Conservation (phyloP, 2,797 vertebrate species). For the Todus mexicanus region DNA sequence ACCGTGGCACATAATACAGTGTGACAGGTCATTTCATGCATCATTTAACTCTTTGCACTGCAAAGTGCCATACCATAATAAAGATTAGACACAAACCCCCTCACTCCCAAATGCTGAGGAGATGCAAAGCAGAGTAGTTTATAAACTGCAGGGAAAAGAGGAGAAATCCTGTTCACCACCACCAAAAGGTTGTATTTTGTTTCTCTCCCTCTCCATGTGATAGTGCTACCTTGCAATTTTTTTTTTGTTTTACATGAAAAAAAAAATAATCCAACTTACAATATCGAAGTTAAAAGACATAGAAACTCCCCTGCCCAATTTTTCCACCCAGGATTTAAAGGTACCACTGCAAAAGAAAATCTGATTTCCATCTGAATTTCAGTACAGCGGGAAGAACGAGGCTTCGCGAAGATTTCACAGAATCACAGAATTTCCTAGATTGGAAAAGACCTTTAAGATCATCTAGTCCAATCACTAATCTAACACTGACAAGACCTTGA, state of each 20-base stretch:
- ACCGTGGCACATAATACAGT: conserved; percentile 18
- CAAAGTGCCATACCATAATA: background rate
- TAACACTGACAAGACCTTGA: no score
- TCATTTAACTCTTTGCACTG: conserved; percentile 70
- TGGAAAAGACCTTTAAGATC: no score
- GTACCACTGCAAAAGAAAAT: background rate
- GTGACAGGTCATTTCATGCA: conserved; percentile 71
- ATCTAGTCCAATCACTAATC: no score
- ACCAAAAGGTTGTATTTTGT: background rate
- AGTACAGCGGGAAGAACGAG: background rate
- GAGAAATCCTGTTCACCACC: background rate
- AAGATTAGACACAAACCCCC: background rate
- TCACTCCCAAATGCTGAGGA: background rate
- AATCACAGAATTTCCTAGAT: no score
- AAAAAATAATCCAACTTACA: background rate
- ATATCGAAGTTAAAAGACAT: background rate
- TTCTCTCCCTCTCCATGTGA: background rate
- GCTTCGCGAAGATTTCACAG: background rate
- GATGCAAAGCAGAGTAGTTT: background rate
- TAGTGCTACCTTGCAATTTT: background rate
- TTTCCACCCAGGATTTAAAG: background rate
- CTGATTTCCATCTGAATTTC: background rate
- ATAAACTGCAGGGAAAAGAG: background rate
- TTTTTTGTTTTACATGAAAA: background rate
- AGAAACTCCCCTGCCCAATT: accelerated